Conservation (phyloP, 2,797 vertebrate genomes). For the Hephaestus fuliginosus region DNA sequence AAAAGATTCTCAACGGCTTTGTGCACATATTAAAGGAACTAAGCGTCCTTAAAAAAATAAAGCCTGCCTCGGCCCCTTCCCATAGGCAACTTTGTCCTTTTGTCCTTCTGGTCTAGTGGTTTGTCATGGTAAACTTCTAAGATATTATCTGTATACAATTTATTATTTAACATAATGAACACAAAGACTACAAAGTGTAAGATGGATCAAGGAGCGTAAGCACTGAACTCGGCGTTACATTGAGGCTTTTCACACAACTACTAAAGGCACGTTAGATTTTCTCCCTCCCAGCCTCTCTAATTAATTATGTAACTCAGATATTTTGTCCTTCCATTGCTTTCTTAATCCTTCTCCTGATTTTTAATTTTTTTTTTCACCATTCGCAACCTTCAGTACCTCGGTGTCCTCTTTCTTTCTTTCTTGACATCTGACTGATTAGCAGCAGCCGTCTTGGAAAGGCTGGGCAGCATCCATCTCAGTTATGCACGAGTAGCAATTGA, state of each 20-base stretch:
- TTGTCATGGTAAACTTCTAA: background rate
- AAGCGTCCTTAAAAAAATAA: conserved; percentile 1
- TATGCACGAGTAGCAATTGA: conserved; percentile 55
- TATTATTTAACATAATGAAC: background rate
- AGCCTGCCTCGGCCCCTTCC: background rate
- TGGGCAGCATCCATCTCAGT: conserved; percentile 45
- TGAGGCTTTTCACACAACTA: background rate
- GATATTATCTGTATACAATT: background rate
- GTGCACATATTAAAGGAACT: conserved; percentile 12
- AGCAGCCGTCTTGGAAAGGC: conserved; percentile 39
- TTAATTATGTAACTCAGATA: background rate
- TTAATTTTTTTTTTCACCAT: conserved; percentile 14
- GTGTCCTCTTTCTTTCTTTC: conserved; percentile 8
- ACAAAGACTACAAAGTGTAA: background rate
- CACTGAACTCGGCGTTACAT: background rate
- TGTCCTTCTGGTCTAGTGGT: background rate
- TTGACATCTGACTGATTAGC: conserved; percentile 36
- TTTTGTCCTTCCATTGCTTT: background rate
- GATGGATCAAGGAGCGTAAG: background rate
- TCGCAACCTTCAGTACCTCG: background rate
- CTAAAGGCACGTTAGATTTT: background rate
- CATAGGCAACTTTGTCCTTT: background rate
- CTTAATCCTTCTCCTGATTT: background rate
- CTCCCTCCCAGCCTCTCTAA: background rate
- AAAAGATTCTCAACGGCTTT: background rate